Evolutionary conservation across 2,888 invertebrate genomes (phyloP).

Genomic region (Cantharis rufa): DNA sequence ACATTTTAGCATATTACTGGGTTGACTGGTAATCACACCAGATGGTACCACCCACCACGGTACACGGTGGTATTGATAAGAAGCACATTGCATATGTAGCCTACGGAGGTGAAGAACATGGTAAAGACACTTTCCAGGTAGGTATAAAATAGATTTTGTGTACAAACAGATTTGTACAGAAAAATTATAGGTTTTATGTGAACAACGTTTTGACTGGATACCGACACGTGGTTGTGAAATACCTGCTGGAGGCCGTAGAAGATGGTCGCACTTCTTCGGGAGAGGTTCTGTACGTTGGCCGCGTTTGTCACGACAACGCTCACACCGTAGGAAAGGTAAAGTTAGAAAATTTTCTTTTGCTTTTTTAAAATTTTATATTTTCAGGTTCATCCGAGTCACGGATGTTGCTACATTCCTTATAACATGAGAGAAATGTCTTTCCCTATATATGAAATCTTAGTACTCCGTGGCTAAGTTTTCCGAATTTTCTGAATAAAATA

Average conservation of each 20-base stretch:
- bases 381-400: conserved; percentile 68
- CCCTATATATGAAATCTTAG: conserved; percentile 70
- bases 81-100: conserved; percentile 68
- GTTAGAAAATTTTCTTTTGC: not conserved
- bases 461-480: conserved; percentile 33
- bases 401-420: conserved; percentile 67
- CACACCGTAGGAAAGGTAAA: conserved; percentile 62
- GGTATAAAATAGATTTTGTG: not conserved
- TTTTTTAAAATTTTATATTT: conserved; percentile 38
- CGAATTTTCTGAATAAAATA: not conserved
- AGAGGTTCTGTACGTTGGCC: conserved; percentile 61
- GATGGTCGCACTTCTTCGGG: conserved; percentile 60
- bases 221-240: conserved; percentile 53
- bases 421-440: conserved; percentile 69
- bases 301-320: conserved; percentile 61
- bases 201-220: conserved; percentile 61
- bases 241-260: conserved; percentile 61
- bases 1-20: conserved; percentile 54
- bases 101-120: conserved; percentile 65
- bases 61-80: conserved; percentile 67
- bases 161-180: not conserved
- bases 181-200: conserved; percentile 58
- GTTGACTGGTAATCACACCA: conserved; percentile 53
- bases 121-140: conserved; percentile 63
- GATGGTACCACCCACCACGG: conserved; percentile 60